Percentiles rank a stretch among this genome's conserved stretches.
Evolutionary conservation across 1,140 invertebrate species (phyloP).

Genomic region (Drosophila aff.): DNA sequence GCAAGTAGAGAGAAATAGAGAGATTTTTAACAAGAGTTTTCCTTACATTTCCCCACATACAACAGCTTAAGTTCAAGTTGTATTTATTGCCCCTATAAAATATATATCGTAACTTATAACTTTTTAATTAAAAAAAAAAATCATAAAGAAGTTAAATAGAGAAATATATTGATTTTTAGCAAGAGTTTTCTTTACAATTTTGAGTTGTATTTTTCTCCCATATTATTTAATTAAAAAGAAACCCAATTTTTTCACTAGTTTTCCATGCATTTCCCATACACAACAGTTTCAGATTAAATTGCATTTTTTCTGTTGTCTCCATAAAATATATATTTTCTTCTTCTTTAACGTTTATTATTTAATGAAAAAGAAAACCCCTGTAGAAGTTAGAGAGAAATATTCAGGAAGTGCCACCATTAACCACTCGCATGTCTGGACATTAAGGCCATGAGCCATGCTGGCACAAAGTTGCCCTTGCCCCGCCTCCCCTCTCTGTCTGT

Average conservation of each 20-base stretch:
- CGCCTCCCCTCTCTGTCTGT: constrained; percentile 2
- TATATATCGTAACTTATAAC: background rate
- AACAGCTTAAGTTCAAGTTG: background rate
- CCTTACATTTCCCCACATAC: background rate
- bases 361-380: background rate
- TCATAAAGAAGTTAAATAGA: too few species aligned
- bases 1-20: too few species aligned
- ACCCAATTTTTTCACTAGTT: too few species aligned
- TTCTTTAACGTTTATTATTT: background rate
- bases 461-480: constrained; percentile 7
- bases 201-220: too few species aligned
- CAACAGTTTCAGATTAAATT: background rate
- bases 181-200: too few species aligned
- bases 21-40: background rate
- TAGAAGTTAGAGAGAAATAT: background rate
- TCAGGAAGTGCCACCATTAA: constrained; percentile 21
- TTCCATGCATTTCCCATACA: background rate
- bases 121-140: background rate
- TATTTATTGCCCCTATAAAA: background rate
- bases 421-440: constrained; percentile 41
- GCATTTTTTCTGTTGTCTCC: background rate
- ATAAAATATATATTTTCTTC: too few species aligned
- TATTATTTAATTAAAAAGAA: too few species aligned
- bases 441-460: constrained; percentile 18
- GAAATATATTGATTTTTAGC: too few species aligned